Conservation (phyloP, 1,140 invertebrate genomes). For the Drosophila pandora region DNA sequence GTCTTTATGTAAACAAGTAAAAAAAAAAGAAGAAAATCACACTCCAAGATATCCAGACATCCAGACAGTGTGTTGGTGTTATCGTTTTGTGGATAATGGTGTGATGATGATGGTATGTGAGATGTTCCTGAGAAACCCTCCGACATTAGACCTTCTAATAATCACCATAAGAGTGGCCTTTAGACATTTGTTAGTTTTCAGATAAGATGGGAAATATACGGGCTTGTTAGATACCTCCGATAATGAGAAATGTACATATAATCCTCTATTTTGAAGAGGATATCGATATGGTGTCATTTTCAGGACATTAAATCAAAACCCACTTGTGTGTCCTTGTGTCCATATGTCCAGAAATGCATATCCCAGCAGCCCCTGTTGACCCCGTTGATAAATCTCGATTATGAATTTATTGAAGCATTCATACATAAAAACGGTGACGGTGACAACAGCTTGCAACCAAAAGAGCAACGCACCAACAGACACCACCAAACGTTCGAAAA, state of each 20-base stretch:
- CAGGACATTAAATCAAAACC: not conserved
- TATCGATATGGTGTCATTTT: not conserved
- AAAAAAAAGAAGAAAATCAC: not conserved
- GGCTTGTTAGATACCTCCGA: too few relatives aligned
- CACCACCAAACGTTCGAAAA: constrained; percentile 1
- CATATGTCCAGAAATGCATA: not conserved
- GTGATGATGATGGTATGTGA: too few relatives aligned
- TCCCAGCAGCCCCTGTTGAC: not conserved
- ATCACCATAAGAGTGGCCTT: not conserved
- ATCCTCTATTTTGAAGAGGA: not conserved
- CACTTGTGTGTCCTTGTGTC: not conserved
- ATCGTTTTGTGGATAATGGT: not conserved
- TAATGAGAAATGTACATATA: too few relatives aligned
- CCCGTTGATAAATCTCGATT: constrained; percentile 17
- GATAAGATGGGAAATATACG: constrained; percentile 6
- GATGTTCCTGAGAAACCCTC: not conserved
- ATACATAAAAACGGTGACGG: not conserved
- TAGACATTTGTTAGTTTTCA: constrained; percentile 8
- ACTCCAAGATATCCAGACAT: not conserved
- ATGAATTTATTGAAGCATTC: constrained; percentile 26
- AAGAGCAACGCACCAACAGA: not conserved
- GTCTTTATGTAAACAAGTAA: not conserved
- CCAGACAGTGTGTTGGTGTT: not conserved
- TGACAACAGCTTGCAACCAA: constrained; percentile 17
- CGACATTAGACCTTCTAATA: not conserved